Evolutionary conservation across 2,113 vertebrate genomes (phyloP).

Genomic region (Oncorhynchus gorbuscha): DNA sequence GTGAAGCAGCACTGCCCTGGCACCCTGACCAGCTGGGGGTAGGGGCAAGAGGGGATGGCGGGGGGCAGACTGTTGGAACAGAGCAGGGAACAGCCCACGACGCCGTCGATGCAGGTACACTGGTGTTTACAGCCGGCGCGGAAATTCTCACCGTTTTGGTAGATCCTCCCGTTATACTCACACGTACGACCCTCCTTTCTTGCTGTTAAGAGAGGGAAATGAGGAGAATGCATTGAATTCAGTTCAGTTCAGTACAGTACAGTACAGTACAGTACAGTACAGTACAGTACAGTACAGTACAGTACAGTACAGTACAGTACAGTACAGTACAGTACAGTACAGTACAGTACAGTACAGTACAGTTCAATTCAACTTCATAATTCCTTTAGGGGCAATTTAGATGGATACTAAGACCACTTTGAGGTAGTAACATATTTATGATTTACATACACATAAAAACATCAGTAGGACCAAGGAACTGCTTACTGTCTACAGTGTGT

Average conservation of each 20-base stretch:
- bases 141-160: constrained; percentile 77
- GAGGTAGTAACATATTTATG: background rate
- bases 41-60: constrained; percentile 62
- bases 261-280: background rate
- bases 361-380: background rate
- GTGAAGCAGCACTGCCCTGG: constrained; percentile 74
- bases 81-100: constrained; percentile 74
- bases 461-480: background rate
- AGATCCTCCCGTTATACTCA: constrained; percentile 73
- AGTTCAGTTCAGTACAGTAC: background rate
- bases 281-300: background rate
- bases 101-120: constrained; percentile 77
- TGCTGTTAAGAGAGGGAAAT: constrained; percentile 47
- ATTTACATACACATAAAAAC: background rate
- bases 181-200: constrained; percentile 74
- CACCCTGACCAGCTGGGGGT: constrained; percentile 65
- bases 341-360: background rate
- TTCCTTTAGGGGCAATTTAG: background rate
- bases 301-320: background rate
- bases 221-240: background rate
- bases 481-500: background rate
- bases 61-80: constrained; percentile 67
- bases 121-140: constrained; percentile 76
- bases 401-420: background rate
- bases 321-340: background rate